Base-by-base conservation (phyloP, 2,888 invertebrate species). In the Lissocephala sabroskyi region DNA sequence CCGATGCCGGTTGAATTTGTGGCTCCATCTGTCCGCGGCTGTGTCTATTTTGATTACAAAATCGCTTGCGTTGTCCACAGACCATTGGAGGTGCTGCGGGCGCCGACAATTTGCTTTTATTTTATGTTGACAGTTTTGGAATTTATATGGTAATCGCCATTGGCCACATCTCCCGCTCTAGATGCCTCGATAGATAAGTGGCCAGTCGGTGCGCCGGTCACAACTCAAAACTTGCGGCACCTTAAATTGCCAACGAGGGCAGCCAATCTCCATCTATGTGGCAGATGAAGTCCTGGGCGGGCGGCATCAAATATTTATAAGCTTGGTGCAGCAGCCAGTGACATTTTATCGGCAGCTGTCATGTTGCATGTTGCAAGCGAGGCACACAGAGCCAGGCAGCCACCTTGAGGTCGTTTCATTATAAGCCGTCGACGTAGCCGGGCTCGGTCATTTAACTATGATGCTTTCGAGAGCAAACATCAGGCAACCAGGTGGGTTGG, bases 31-130 rank as follows among this genome's bases (percentile, higher is more conserved):
- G 41, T 33, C 37, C 37, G 43, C 48, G 44, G 43, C 41, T 39
- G 40, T 43, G 62, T 75, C 73, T 56, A 52, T 62, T 62, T 71
- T 67, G 73, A 67, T 70, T 70, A 75, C 56, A 67, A 64, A 70
- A 71, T 71, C 59, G 67, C 65, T 71, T 59, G 56, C 64, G 48
- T 61, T 70, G 30, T n/a, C n/a, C 11, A 7, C 3, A 7, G 3
- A 10, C 30, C 30, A 30, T 30, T 9, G 11, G 30, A 11, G n/a
- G 44, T 54, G 56, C 57, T 55, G 60, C 65, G 66, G 45, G 70
- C 70, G 70, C 74, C 66, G 77, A 64, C 77, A 73, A 76, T 76
- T 73, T 62, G 77, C 56, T 54, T 44, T 56, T 70, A 62, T 74
- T 76, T 73, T 70, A 73, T 74, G 76, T 63, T 65, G 63, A 65